Conservation (phyloP, 2,888 invertebrate genomes). For the Melanargia galathea region DNA sequence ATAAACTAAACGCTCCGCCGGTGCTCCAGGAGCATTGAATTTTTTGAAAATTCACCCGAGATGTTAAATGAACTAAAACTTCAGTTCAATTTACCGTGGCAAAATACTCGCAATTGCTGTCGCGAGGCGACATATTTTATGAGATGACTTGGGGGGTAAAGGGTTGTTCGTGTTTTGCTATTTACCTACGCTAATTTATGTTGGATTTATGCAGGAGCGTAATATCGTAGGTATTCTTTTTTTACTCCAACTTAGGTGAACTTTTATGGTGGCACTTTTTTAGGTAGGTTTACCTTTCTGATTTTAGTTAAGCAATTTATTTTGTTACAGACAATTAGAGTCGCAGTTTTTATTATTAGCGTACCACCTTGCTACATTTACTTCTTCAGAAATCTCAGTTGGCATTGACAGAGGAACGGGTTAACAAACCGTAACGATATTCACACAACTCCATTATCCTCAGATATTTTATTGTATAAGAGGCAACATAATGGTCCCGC, state of each 20-base stretch:
- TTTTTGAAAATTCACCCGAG: conserved; percentile 33
- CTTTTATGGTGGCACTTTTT: background rate
- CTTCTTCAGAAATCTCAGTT: too few species aligned
- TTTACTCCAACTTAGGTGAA: background rate
- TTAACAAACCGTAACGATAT: too few species aligned
- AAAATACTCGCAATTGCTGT: conserved; percentile 39
- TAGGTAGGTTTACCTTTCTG: too few species aligned
- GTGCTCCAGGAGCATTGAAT: conserved; percentile 19
- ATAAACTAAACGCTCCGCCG: conserved; percentile 24
- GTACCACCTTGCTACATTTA: background rate
- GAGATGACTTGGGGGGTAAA: conserved; percentile 43
- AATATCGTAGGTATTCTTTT: background rate
- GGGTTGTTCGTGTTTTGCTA: conserved; percentile 45
- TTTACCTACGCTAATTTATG: conserved; percentile 34
- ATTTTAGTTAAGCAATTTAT: background rate
- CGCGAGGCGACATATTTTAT: conserved; percentile 43
- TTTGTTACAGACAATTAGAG: background rate
- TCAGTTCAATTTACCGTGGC: conserved; percentile 40
- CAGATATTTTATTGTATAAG: background rate
- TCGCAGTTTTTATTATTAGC: background rate
- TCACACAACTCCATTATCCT: too few species aligned
- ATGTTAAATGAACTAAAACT: conserved; percentile 41
- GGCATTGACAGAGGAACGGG: too few species aligned
- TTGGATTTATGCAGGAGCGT: conserved; percentile 11
- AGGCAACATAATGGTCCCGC: too few species aligned